Conservation (phyloP, 2,797 vertebrate species). For the Stomatorhinus walkeri region DNA sequence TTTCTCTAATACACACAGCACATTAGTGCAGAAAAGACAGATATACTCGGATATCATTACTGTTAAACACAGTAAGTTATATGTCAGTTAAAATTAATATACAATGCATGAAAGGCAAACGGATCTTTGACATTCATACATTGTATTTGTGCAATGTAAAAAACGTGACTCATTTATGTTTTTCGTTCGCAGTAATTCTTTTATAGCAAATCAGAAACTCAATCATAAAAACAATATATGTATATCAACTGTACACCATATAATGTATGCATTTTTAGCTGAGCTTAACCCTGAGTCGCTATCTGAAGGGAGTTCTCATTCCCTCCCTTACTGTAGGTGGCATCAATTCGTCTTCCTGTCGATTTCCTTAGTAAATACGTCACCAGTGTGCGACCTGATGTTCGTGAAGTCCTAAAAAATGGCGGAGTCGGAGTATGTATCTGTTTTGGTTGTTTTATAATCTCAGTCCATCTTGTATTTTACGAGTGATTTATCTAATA, state of each 20-base stretch:
- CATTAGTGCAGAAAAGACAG: neutral
- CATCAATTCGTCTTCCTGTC: neutral
- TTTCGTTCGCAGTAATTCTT: neutral
- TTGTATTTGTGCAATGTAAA: neutral
- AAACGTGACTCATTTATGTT: neutral
- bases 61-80: neutral
- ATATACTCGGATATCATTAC: neutral
- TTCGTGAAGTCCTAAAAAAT: conserved; percentile 17
- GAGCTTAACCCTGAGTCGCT: neutral
- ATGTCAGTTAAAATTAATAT: neutral
- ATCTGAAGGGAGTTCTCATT: neutral
- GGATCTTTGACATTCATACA: neutral
- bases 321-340: conserved; percentile 25
- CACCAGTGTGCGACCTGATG: conserved; percentile 31
- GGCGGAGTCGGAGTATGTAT: conserved; percentile 43
- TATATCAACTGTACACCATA: neutral
- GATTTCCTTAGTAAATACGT: conserved; percentile 15
- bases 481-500: neutral
- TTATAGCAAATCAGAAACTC: neutral
- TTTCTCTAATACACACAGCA: neutral
- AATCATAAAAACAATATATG: neutral
- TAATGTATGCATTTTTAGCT: neutral
- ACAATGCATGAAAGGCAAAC: neutral
- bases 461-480: conserved; percentile 33
- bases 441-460: conserved; percentile 11